Evolutionary conservation across 1,140 invertebrate species (phyloP).

Genomic region (Watersipora subatra): DNA sequence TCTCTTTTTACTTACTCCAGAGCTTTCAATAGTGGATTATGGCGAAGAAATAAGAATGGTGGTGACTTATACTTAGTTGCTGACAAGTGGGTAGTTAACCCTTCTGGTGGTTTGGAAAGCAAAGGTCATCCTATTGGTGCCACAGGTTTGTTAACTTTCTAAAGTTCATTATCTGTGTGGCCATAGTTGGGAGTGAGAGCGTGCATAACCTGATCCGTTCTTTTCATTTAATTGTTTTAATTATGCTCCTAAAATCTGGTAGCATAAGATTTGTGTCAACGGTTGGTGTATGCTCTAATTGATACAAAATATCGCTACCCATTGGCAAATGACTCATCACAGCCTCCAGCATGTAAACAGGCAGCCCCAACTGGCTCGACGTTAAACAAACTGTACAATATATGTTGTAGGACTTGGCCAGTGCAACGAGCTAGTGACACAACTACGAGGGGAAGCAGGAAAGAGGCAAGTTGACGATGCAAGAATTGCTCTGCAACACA

Average conservation of each 20-base stretch:
- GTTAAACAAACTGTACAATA: background rate
- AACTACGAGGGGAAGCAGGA: slow-evolving; percentile 67
- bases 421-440: slow-evolving; percentile 78
- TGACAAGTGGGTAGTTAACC: slow-evolving; percentile 75
- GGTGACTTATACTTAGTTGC: slow-evolving; percentile 21
- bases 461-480: slow-evolving; percentile 72
- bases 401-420: slow-evolving; percentile 59
- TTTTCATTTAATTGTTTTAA: too few species aligned
- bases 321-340: too few species aligned
- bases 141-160: too few species aligned
- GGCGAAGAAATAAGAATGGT: slow-evolving; percentile 20
- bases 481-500: slow-evolving; percentile 76
- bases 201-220: too few species aligned
- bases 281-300: too few species aligned
- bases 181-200: too few species aligned
- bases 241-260: too few species aligned
- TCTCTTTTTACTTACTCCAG: slow-evolving; percentile 2
- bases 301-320: too few species aligned
- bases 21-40: slow-evolving; percentile 16
- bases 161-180: too few species aligned
- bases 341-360: too few species aligned
- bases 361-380: too few species aligned
- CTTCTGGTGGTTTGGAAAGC: slow-evolving; percentile 85
- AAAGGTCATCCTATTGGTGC: slow-evolving; percentile 94
- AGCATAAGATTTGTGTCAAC: too few species aligned